A percentile compares a stretch with the other conserved stretches of the same genome.
Evolutionary conservation across 2,797 vertebrate genomes (phyloP).

Genomic region (Neosalanx taihuensis): DNA sequence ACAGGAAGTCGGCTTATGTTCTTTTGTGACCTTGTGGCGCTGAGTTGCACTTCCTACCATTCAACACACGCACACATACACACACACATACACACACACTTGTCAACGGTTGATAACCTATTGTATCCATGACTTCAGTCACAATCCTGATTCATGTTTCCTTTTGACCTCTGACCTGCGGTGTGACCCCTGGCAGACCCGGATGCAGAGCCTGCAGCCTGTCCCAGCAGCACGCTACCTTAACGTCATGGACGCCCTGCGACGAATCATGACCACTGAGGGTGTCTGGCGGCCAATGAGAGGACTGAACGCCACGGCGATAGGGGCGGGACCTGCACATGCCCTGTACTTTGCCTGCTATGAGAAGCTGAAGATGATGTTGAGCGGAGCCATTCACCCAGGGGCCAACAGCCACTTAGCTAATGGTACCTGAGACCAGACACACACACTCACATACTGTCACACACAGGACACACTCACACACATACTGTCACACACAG

Average conservation of each 20-base stretch:
- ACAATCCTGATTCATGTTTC: not conserved
- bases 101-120: conserved; percentile 1
- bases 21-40: conserved; percentile 55
- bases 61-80: conserved; percentile 51
- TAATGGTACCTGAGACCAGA: conserved; percentile 67
- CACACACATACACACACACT: conserved; percentile 39
- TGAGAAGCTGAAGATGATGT: conserved; percentile 94
- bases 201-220: conserved; percentile 94
- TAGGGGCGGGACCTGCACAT: conserved; percentile 92
- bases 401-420: conserved; percentile 96
- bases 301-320: conserved; percentile 91
- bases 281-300: conserved; percentile 94
- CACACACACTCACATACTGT: not conserved
- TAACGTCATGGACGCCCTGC: conserved; percentile 91
- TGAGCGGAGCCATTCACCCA: conserved; percentile 87
- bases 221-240: conserved; percentile 90
- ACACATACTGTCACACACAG: not conserved
- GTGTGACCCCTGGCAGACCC: conserved; percentile 74
- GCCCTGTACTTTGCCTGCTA: conserved; percentile 97
- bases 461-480: not conserved
- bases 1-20: conserved; percentile 59
- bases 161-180: not conserved
- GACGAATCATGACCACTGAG: conserved; percentile 88
- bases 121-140: not conserved
- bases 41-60: conserved; percentile 61